These are phyloP conservation scores for Epicauta chinensis DNA, from an alignment of 1,140 invertebrate genomes.

Conservation along the genomic window DNA sequence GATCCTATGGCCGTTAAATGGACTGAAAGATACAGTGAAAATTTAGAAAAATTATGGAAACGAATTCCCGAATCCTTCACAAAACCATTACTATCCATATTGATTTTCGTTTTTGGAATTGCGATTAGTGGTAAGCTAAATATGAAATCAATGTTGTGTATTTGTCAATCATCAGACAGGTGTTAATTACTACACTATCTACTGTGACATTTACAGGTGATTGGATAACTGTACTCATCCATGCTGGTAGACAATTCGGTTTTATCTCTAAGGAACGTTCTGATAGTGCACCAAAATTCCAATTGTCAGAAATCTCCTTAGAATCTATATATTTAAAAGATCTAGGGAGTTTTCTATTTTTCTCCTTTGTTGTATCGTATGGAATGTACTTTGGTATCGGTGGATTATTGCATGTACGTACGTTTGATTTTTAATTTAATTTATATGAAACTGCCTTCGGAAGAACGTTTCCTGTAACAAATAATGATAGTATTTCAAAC, in stretches of 20 bases:
- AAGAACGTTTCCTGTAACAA: too few relatives aligned
- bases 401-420: conserved; percentile 60
- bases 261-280: conserved; percentile 35
- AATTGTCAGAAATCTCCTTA: conserved; percentile 31
- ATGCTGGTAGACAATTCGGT: conserved; percentile 51
- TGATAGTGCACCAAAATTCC: conserved; percentile 3
- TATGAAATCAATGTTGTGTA: neutral
- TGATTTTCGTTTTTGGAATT: conserved; percentile 45
- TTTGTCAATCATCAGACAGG: neutral
- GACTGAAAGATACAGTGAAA: conserved; percentile 44
- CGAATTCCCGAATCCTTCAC: conserved; percentile 41
- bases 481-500: too few relatives aligned
- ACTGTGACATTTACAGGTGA: conserved; percentile 48
- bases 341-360: conserved; percentile 46
- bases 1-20: conserved; percentile 46
- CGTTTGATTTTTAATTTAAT: neutral
- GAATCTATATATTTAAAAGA: conserved; percentile 48
- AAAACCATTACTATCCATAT: conserved; percentile 40
- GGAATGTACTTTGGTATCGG: conserved; percentile 53
- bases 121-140: conserved; percentile 45
- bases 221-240: conserved; percentile 56
- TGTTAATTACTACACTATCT: neutral
- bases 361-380: conserved; percentile 48
- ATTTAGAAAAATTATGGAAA: conserved; percentile 44
- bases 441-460: too few relatives aligned